These are phyloP conservation scores for Intellagama lesueurii DNA, from an alignment of 2,797 vertebrate species.

Conservation along the genomic window DNA sequence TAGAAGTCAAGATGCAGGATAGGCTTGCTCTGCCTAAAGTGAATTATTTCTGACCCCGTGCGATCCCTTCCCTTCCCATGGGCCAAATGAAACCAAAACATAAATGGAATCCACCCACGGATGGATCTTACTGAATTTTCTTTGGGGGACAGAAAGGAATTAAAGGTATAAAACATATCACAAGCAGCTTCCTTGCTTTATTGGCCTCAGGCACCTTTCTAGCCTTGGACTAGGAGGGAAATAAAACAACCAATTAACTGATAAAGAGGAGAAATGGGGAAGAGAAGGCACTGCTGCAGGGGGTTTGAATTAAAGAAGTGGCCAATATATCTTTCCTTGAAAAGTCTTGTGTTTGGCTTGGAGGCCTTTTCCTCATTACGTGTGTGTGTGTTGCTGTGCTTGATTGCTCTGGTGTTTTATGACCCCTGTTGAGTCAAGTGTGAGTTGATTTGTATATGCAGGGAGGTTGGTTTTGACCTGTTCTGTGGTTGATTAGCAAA, in stretches of 20 bases:
- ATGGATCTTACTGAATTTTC: background rate
- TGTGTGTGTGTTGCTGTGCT: background rate
- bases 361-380: background rate
- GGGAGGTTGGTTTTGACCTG: background rate
- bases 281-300: background rate
- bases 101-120: background rate
- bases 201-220: background rate
- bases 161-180: background rate
- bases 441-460: constrained; percentile 1
- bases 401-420: constrained; percentile 22
- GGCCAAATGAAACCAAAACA: background rate
- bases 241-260: background rate
- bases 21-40: background rate
- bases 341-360: background rate
- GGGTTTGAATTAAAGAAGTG: background rate
- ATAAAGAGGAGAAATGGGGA: background rate
- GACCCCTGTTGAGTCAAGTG: background rate
- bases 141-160: background rate
- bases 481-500: background rate
- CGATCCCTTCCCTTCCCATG: background rate
- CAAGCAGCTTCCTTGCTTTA: background rate
- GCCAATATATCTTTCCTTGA: background rate
- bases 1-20: background rate
- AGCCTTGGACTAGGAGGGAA: background rate
- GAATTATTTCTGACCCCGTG: constrained; percentile 14